These are phyloP conservation scores for Aspidapion aeneum DNA, from an alignment of 2,888 invertebrate species.

Conservation along the genomic window DNA sequence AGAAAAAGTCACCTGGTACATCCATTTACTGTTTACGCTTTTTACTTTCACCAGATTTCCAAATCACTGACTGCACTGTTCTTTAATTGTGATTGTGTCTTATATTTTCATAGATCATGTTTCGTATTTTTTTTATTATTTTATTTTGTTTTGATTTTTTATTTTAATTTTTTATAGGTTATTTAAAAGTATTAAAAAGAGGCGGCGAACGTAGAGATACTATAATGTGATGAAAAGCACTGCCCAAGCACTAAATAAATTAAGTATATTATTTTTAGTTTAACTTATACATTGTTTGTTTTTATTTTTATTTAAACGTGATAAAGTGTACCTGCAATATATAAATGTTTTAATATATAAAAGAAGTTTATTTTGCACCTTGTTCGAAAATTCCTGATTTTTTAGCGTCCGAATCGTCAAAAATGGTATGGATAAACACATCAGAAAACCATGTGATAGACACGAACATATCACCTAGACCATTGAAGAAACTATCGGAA, in stretches of 20 bases:
- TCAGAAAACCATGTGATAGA: constrained; percentile 43
- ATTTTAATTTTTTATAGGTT: not conserved
- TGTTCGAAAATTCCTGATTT: constrained; percentile 5
- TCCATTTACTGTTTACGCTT: too few species aligned
- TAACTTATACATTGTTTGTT: not conserved
- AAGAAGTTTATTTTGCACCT: not conserved
- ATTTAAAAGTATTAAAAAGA: not conserved
- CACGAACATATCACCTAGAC: constrained; percentile 61
- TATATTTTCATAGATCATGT: too few species aligned
- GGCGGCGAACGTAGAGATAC: not conserved
- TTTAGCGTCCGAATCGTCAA: constrained; percentile 37
- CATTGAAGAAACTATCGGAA: constrained; percentile 60
- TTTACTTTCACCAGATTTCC: too few species aligned
- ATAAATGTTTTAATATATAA: not conserved
- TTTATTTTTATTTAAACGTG: not conserved
- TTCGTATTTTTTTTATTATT: too few species aligned
- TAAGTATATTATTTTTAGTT: not conserved
- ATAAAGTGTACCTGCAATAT: not conserved
- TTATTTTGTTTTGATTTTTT: not conserved
- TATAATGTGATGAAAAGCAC: not conserved
- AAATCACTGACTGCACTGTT: too few species aligned
- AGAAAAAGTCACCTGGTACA: too few species aligned
- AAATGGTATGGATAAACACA: constrained; percentile 46
- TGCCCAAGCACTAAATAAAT: not conserved
- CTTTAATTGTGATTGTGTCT: too few species aligned